Conservation (phyloP, 2,797 vertebrate genomes). For the Sibirionetta formosa region DNA sequence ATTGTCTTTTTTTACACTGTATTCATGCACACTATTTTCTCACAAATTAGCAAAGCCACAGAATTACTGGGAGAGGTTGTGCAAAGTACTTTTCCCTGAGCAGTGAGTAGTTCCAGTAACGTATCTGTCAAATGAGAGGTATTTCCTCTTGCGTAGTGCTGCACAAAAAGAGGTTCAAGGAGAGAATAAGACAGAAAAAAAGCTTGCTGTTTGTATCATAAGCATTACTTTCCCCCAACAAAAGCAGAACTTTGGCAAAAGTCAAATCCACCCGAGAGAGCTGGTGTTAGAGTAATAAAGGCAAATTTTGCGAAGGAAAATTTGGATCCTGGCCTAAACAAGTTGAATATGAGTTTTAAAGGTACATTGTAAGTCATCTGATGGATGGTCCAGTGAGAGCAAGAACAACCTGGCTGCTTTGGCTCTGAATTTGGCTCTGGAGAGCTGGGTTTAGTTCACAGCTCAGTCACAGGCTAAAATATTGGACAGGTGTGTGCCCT, state of each 20-base stretch:
- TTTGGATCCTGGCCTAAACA: not conserved
- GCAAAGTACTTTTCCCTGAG: not conserved
- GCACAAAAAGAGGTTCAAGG: not conserved
- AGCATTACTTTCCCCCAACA: not conserved
- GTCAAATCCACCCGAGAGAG: not conserved
- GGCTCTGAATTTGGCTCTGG: not conserved
- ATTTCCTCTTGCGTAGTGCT: not conserved
- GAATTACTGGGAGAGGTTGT: not conserved
- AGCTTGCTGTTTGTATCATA: not conserved
- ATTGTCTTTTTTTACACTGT: rapidly evolving
- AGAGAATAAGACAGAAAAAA: not conserved
- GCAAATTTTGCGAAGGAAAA: not conserved
- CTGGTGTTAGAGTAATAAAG: not conserved
- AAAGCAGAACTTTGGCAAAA: not conserved
- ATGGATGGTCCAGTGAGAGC: not conserved
- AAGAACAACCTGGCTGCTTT: not conserved
- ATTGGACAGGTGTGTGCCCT: rapidly evolving
- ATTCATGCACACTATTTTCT: not conserved
- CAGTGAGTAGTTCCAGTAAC: not conserved
- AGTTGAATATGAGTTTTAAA: not conserved
- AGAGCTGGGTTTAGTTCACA: slow-evolving; percentile 5
- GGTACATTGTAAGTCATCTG: not conserved
- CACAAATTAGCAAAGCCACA: not conserved
- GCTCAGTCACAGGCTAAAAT: not conserved
- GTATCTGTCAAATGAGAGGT: rapidly evolving